A percentile compares a stretch with the other conserved stretches of the same genome.
phyloP scores from a whole-genome alignment of 2,113 vertebrate species.

The Pachyramphus minor region DNA sequence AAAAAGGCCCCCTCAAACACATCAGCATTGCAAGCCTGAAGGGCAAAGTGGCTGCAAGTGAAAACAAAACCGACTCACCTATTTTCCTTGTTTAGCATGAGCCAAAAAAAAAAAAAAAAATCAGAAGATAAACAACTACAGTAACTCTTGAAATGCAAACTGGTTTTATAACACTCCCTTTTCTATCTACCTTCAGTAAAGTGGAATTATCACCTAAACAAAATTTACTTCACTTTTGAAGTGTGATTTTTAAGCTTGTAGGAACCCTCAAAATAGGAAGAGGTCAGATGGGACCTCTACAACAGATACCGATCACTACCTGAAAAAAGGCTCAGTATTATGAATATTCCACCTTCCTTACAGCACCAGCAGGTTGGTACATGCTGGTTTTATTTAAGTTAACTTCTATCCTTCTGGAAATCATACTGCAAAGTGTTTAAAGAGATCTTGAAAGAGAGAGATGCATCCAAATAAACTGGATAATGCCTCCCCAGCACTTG shows the following conservation, averaged over 20 bases:
- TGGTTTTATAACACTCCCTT: neutral
- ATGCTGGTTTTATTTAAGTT: neutral
- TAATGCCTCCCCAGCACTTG: constrained; percentile 15
- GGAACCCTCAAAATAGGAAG: neutral
- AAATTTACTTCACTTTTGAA: neutral
- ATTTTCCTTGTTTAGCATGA: neutral
- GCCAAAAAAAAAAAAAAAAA: neutral
- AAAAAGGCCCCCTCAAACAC: neutral
- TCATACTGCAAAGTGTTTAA: neutral
- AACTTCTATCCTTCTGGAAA: constrained; percentile 7
- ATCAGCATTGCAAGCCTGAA: neutral
- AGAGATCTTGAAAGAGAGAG: constrained; percentile 14
- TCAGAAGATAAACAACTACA: neutral
- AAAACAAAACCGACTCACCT: neutral
- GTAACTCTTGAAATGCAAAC: neutral
- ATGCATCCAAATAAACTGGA: constrained; percentile 10
- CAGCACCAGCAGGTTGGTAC: neutral
- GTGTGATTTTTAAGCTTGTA: neutral
- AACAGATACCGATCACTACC: neutral
- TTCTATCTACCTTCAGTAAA: neutral
- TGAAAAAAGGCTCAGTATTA: neutral
- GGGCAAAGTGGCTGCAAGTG: neutral
- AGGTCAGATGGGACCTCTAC: neutral
- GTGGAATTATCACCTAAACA: neutral
- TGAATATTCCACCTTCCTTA: neutral